These are phyloP conservation scores for Anoplius nigerrimus DNA, from an alignment of 2,888 invertebrate genomes.

Conservation along the genomic window DNA sequence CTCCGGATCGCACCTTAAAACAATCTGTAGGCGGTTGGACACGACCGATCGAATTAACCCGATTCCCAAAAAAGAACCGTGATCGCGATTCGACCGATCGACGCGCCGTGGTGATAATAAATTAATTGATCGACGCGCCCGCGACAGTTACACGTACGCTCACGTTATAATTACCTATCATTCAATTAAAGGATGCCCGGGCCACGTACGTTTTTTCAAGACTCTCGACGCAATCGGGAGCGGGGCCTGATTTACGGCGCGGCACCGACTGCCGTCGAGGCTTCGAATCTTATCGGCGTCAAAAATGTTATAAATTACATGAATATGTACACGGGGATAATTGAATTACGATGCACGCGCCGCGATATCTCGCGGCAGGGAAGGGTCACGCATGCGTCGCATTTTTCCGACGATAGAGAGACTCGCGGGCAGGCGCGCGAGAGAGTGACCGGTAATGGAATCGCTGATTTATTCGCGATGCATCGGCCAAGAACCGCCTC, in stretches of 20 bases:
- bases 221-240: too few species aligned
- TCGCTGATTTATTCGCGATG: constrained; percentile 22
- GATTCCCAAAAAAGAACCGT: constrained; percentile 38
- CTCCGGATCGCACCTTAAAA: constrained; percentile 29
- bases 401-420: too few species aligned
- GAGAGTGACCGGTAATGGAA: constrained; percentile 6
- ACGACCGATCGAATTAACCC: constrained; percentile 46
- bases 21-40: constrained; percentile 48
- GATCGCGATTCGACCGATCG: constrained; percentile 23
- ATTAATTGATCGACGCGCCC: constrained; percentile 34
- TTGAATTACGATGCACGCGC: too few species aligned
- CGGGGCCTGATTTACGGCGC: too few species aligned
- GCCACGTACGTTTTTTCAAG: too few species aligned
- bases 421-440: constrained; percentile 21
- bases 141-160: constrained; percentile 32
- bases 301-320: too few species aligned
- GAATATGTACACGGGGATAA: too few species aligned
- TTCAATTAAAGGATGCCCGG: constrained; percentile 2
- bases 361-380: too few species aligned
- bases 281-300: too few species aligned
- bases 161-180: constrained; percentile 13
- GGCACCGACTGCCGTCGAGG: too few species aligned
- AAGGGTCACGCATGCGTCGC: too few species aligned
- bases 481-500: neutral
- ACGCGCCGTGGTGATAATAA: constrained; percentile 33